Evolutionary conservation across 2,797 vertebrate species (phyloP).

Genomic region (Urocyon cinereoargenteus): DNA sequence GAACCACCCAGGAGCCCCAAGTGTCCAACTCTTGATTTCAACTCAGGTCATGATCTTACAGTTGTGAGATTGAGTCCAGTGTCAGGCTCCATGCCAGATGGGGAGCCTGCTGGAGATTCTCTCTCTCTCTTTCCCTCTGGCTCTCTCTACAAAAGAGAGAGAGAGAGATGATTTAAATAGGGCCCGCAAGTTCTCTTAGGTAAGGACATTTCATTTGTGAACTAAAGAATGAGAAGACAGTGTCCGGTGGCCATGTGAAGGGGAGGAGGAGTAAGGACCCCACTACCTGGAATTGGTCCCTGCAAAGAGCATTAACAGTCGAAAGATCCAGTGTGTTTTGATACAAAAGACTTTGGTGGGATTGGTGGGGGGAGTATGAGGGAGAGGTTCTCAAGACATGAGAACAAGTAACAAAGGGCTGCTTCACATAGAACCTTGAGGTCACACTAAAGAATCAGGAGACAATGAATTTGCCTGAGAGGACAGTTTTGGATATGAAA

Average conservation of each 20-base stretch:
- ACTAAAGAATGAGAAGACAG: background rate
- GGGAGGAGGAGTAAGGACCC: background rate
- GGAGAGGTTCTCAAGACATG: background rate
- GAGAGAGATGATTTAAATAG: background rate
- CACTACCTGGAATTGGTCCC: background rate
- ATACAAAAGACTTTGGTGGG: background rate
- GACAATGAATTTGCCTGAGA: background rate
- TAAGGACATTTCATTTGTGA: background rate
- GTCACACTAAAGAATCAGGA: background rate
- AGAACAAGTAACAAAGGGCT: background rate
- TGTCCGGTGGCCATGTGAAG: background rate
- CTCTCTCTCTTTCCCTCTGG: background rate
- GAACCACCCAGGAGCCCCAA: background rate
- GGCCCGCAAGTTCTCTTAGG: background rate
- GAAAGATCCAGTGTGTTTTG: background rate
- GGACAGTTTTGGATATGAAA: background rate
- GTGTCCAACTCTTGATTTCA: background rate
- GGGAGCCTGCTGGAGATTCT: background rate
- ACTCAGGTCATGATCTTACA: background rate
- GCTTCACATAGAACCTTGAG: background rate
- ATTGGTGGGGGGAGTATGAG: too few relatives aligned
- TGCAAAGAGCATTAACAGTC: too few relatives aligned
- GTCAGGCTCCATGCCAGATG: background rate
- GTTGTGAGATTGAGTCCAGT: background rate
- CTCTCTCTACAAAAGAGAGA: background rate